Percentiles rank a stretch among this genome's conserved stretches.
Evolutionary conservation across 2,113 vertebrate genomes (phyloP).

Genomic region (Epinephelus cyanopodus): DNA sequence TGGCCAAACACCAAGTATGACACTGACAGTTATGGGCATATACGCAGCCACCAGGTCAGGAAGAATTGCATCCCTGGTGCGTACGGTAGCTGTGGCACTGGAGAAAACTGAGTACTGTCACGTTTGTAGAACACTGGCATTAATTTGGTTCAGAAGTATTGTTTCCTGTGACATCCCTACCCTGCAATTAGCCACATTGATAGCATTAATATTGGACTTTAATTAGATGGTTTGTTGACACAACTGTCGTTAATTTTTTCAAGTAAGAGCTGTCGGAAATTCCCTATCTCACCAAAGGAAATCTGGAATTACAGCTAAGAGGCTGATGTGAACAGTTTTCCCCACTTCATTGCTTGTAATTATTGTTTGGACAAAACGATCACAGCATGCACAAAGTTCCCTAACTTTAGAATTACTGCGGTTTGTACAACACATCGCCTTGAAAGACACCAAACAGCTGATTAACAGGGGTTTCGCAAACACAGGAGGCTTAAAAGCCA

Average conservation of each 20-base stretch:
- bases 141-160: too few relatives aligned
- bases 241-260: background rate
- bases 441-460: background rate
- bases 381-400: too few relatives aligned
- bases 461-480: background rate
- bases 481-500: background rate
- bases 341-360: background rate
- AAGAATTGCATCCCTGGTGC: too few relatives aligned
- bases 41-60: too few relatives aligned
- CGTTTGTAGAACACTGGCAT: too few relatives aligned
- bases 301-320: background rate
- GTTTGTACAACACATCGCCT: background rate
- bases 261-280: background rate
- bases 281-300: background rate
- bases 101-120: too few relatives aligned
- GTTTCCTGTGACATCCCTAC: too few relatives aligned
- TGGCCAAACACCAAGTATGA: too few relatives aligned
- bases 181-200: background rate
- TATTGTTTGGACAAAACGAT: background rate
- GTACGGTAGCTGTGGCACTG: too few relatives aligned
- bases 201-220: background rate
- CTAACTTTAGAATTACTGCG: background rate
- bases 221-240: background rate
- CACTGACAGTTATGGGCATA: too few relatives aligned
- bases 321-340: background rate